These are phyloP conservation scores for Emydoidea blandingii DNA, from an alignment of 2,797 vertebrate genomes.

Conservation along the genomic window DNA sequence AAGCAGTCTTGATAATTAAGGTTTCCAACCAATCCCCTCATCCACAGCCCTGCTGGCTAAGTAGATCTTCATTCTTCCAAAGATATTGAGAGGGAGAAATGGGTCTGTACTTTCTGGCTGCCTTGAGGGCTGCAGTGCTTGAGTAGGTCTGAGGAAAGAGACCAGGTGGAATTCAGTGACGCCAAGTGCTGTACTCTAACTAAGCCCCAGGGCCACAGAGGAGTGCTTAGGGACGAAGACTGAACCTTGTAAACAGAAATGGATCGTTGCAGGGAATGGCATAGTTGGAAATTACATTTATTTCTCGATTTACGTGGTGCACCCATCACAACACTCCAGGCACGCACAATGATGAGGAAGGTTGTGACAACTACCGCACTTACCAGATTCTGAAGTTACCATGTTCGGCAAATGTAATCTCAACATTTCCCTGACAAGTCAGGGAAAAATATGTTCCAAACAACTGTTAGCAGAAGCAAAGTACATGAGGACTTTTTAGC, in stretches of 20 bases:
- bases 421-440: not conserved
- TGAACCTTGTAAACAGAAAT: not conserved
- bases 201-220: not conserved
- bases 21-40: not conserved
- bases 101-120: not conserved
- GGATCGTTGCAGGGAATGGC: not conserved
- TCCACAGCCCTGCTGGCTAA: not conserved
- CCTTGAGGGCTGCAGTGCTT: not conserved
- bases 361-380: fast-evolving
- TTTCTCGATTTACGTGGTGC: not conserved
- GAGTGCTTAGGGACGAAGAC: not conserved
- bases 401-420: fast-evolving
- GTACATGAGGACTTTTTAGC: not conserved
- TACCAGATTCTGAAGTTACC: fast-evolving
- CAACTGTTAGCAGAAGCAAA: not conserved
- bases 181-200: not conserved
- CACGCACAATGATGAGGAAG: not conserved
- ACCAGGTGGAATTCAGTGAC: not conserved
- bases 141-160: not conserved
- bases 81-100: not conserved
- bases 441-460: not conserved
- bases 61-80: not conserved
- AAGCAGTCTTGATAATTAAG: not conserved
- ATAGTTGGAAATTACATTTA: fast-evolving
- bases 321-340: not conserved